Base-by-base conservation (phyloP, 1,140 invertebrate genomes). In the Latrodectus geometricus region DNA sequence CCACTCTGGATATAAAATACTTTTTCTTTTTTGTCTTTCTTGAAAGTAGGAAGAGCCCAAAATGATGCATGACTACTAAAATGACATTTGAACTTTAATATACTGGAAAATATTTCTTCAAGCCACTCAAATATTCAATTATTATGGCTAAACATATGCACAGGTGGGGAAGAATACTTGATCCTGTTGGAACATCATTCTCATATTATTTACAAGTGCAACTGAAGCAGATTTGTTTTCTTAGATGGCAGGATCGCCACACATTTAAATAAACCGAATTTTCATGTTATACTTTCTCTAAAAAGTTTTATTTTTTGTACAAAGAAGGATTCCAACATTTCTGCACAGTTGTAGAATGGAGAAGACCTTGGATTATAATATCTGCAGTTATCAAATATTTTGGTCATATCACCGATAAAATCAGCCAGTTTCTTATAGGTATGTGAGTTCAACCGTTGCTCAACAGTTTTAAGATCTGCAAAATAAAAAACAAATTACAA, bases 331-430 rank as follows among this genome's bases (percentile, higher is more conserved):
- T 99, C 97, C 56, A 99, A 92, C 49, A 95, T 95, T 91, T 98
- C 96, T 8, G 98, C 98, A 92, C 97, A 98, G 89, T 97, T 96
- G 91, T 96, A 98, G 91, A 99, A 98, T 72, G 96, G 96, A 20
- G 97, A 97, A 90, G 98, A 97, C 90, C 96, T 95, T 52, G 97
- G 96, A 93, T 99, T 99, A 91, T 98, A 99, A 89, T 97, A 97
- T 80, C 97, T 95, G 93, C 97, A 99, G 91, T 99, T 99, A 91
- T 99, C 97, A 92, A 99, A 99, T 90, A 99, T 98, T 91, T 98
- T 97, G 66, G 96, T 98, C 94, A 99, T 97, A 91, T 99, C 97
- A 90, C 96, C 96, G 89, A 99, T 97, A 91, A 99, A 98, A 90
- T 99, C 97, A 91, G 95, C 95, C 79, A 99, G 92, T 90, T 95